These are phyloP conservation scores for Urophycis tenuis DNA, from an alignment of 2,797 vertebrate genomes.

Conservation along the genomic window DNA sequence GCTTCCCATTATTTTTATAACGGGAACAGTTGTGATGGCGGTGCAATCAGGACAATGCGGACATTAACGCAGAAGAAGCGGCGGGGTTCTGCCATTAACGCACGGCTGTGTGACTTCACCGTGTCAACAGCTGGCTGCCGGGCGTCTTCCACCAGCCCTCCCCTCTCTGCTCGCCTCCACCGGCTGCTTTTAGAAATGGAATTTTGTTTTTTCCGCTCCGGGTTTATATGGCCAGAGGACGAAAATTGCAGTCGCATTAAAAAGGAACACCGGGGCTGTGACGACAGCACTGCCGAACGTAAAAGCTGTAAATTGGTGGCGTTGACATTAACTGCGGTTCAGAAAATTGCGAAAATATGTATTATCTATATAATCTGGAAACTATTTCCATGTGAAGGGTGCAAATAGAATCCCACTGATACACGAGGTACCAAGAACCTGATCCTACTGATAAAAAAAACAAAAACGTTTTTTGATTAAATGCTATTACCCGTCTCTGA, in stretches of 20 bases:
- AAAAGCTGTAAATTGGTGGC: neutral
- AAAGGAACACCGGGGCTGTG: neutral
- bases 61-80: neutral
- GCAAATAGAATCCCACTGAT: neutral
- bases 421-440: neutral
- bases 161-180: neutral
- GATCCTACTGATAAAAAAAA: neutral
- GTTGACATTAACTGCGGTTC: neutral
- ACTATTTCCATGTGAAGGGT: neutral
- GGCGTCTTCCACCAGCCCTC: neutral
- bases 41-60: neutral
- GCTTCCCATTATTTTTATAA: slow-evolving; percentile 1
- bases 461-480: neutral
- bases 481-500: neutral
- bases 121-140: neutral
- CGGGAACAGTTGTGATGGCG: neutral
- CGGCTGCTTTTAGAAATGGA: neutral
- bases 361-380: neutral
- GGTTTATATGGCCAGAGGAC: neutral
- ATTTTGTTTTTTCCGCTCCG: neutral
- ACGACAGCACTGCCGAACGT: neutral
- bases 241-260: neutral
- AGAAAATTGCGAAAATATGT: neutral
- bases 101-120: neutral
- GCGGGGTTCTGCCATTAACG: neutral